These are phyloP conservation scores for Epizoanthus fatuus DNA, from an alignment of 92 coral and sea anemone species.

Conservation along the genomic window DNA sequence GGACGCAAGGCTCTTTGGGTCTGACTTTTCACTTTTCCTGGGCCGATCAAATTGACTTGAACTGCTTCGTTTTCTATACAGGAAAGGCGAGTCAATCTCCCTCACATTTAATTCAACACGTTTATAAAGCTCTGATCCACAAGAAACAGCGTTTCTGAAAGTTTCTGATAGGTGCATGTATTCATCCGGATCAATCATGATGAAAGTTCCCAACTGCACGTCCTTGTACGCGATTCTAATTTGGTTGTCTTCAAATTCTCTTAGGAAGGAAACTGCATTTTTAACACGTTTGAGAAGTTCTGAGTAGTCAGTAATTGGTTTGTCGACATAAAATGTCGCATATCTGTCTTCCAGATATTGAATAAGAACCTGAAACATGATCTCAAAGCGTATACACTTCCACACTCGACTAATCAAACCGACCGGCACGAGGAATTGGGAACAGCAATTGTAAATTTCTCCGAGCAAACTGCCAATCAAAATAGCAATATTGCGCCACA, in stretches of 20 bases:
- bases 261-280: slow-evolving; percentile 7
- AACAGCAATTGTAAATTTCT: slow-evolving; percentile 40
- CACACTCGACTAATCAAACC: too few relatives aligned
- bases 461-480: slow-evolving; percentile 43
- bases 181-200: slow-evolving; percentile 16
- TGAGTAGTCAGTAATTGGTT: neutral
- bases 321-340: neutral
- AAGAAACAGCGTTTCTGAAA: slow-evolving; percentile 20
- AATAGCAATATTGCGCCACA: slow-evolving; percentile 21
- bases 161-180: slow-evolving; percentile 14
- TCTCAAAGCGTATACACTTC: neutral
- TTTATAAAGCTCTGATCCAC: neutral
- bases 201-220: slow-evolving; percentile 26
- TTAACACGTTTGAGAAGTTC: slow-evolving; percentile 10
- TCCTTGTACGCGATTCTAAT: slow-evolving; percentile 18
- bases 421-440: too few relatives aligned
- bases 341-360: slow-evolving; percentile 20
- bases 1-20: too few relatives aligned
- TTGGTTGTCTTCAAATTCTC: slow-evolving; percentile 7
- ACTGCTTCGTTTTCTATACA: too few relatives aligned
- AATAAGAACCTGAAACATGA: slow-evolving; percentile 25
- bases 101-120: too few relatives aligned
- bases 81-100: too few relatives aligned
- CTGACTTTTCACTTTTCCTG: too few relatives aligned
- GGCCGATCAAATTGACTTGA: too few relatives aligned